phyloP scores from a whole-genome alignment of 2,888 invertebrate genomes.

The Diaprepes abbreviatus region DNA sequence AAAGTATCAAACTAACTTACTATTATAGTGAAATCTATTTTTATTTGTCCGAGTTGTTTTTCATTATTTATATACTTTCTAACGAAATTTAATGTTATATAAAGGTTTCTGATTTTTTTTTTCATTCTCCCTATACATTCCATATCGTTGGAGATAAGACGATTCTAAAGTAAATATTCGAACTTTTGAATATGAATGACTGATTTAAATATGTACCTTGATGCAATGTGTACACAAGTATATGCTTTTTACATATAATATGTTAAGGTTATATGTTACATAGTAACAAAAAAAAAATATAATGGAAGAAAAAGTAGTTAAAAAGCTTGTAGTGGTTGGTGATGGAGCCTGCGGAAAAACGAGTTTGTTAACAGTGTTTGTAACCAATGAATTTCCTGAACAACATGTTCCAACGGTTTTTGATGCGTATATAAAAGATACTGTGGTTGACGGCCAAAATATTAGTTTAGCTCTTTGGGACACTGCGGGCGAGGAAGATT shows the following conservation, averaged over 20 bases:
- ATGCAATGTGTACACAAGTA: background rate
- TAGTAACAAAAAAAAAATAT: background rate
- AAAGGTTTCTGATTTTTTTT: no score
- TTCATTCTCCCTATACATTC: background rate
- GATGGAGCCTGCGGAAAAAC: constrained; percentile 79
- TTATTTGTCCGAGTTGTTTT: no score
- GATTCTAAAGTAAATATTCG: constrained; percentile 12
- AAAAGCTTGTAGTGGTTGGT: constrained; percentile 69
- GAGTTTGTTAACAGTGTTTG: constrained; percentile 74
- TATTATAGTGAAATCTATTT: no score
- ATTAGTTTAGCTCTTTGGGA: constrained; percentile 69
- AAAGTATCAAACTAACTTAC: no score
- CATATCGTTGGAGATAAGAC: constrained; percentile 8
- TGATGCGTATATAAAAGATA: constrained; percentile 62
- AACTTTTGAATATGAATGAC: constrained; percentile 16
- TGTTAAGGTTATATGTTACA: background rate
- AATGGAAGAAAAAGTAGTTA: constrained; percentile 27
- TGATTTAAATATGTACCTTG: background rate
- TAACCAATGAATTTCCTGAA: constrained; percentile 74
- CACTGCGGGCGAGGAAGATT: constrained; percentile 73
- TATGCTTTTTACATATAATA: background rate
- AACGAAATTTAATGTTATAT: no score
- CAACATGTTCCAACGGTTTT: constrained; percentile 70
- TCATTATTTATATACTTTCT: no score
- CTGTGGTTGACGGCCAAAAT: constrained; percentile 69